Evolutionary conservation across 2,113 vertebrate species (phyloP).

Genomic region (Mastomys natalensis): DNA sequence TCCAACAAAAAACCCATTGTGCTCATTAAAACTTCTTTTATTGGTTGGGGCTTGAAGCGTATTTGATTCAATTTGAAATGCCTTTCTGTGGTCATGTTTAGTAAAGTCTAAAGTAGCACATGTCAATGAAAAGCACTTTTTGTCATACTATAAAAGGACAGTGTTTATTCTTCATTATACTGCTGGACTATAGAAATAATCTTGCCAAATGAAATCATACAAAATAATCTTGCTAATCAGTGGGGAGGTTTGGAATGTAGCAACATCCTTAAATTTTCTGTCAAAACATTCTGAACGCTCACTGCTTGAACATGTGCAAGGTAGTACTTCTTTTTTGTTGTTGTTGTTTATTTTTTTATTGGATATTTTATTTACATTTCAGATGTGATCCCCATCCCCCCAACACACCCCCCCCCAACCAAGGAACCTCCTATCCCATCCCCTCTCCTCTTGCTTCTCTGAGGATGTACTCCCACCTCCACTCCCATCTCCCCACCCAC

Average conservation of each 20-base stretch:
- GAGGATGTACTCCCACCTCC: too few relatives aligned
- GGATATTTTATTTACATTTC: too few relatives aligned
- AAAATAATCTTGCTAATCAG: not conserved
- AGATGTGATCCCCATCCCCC: too few relatives aligned
- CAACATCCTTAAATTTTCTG: not conserved
- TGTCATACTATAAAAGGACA: not conserved
- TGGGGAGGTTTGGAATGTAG: not conserved
- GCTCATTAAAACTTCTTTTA: conserved; percentile 1
- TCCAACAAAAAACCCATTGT: not conserved
- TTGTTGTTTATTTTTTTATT: too few relatives aligned
- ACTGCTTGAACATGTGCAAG: not conserved
- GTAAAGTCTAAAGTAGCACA: not conserved
- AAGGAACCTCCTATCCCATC: too few relatives aligned
- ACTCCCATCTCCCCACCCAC: too few relatives aligned
- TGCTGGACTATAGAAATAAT: not conserved
- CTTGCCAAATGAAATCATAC: not conserved
- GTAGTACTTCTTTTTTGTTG: not conserved
- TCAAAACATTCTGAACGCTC: not conserved
- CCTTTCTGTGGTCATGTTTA: not conserved
- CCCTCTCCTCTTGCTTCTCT: too few relatives aligned
- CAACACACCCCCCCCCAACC: too few relatives aligned
- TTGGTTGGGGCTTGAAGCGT: not conserved
- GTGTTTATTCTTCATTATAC: not conserved
- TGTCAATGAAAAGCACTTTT: not conserved
- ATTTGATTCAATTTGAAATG: conserved; percentile 28